A percentile compares a stretch with the other conserved stretches of the same genome.
Evolutionary conservation across 2,797 vertebrate species (phyloP).

Genomic region (Myotis myotis): DNA sequence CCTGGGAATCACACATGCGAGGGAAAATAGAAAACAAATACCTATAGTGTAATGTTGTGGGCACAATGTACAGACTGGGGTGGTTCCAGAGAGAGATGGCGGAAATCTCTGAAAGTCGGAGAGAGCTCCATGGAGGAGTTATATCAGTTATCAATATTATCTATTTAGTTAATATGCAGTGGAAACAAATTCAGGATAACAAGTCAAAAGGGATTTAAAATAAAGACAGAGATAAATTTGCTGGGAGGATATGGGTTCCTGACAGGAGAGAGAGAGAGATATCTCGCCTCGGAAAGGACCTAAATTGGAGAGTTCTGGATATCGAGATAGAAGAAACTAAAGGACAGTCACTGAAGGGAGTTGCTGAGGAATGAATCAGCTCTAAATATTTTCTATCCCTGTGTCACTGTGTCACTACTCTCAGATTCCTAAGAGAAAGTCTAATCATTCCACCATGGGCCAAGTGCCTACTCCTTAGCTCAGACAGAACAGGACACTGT

Average conservation of each 20-base stretch:
- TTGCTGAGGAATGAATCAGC: not conserved
- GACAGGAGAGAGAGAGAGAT: not conserved
- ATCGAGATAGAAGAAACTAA: not conserved
- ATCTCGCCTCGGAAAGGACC: not conserved
- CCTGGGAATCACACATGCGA: not conserved
- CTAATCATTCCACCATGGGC: not conserved
- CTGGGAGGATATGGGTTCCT: not conserved
- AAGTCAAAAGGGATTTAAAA: not conserved
- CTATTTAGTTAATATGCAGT: not conserved
- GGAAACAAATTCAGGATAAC: not conserved
- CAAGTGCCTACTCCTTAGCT: not conserved
- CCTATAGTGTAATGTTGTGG: not conserved
- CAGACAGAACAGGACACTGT: not conserved
- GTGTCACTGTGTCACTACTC: not conserved
- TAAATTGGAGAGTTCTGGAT: not conserved
- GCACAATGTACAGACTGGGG: not conserved
- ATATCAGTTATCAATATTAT: not conserved
- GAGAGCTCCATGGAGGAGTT: not conserved
- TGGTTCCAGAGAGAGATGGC: not conserved
- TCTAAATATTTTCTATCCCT: not conserved
- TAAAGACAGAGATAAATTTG: not conserved
- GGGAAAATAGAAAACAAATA: not conserved
- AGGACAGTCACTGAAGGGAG: not conserved
- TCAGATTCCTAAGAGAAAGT: not conserved
- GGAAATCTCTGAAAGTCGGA: not conserved